Evolutionary conservation across 2,888 invertebrate genomes (phyloP).

Genomic region (Stenodera caucasica): DNA sequence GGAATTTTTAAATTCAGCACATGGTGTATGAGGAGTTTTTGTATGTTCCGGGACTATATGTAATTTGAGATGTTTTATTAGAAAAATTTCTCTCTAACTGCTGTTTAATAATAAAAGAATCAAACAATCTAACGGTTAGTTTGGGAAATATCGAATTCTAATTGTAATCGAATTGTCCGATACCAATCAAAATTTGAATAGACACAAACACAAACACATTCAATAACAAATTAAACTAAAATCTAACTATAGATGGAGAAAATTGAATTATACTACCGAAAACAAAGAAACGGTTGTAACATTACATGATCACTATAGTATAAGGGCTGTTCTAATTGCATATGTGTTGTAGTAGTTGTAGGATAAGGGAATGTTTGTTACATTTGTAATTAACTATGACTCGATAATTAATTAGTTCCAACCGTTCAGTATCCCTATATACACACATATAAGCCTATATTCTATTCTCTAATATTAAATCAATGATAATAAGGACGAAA

Average conservation of each 20-base stretch:
- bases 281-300: constrained; percentile 46
- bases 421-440: constrained; percentile 49
- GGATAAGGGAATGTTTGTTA: constrained; percentile 47
- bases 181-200: neutral
- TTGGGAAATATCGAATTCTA: neutral
- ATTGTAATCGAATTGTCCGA: neutral
- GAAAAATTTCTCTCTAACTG: too few relatives aligned
- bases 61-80: constrained; percentile 43
- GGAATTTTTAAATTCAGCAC: constrained; percentile 34
- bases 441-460: neutral
- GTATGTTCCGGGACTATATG: constrained; percentile 38
- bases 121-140: neutral
- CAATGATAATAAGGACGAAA: constrained; percentile 30
- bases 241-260: constrained; percentile 46
- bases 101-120: too few relatives aligned
- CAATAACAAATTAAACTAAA: too few relatives aligned
- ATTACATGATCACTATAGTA: too few relatives aligned
- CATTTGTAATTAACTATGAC: constrained; percentile 55
- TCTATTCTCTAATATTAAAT: neutral
- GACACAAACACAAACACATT: too few relatives aligned
- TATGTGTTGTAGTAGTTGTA: constrained; percentile 27
- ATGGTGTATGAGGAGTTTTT: constrained; percentile 28
- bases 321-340: too few relatives aligned
- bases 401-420: constrained; percentile 57
- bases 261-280: constrained; percentile 54